These are phyloP conservation scores for Tipula lateralis DNA, from an alignment of 2,888 invertebrate species.

Conservation along the genomic window DNA sequence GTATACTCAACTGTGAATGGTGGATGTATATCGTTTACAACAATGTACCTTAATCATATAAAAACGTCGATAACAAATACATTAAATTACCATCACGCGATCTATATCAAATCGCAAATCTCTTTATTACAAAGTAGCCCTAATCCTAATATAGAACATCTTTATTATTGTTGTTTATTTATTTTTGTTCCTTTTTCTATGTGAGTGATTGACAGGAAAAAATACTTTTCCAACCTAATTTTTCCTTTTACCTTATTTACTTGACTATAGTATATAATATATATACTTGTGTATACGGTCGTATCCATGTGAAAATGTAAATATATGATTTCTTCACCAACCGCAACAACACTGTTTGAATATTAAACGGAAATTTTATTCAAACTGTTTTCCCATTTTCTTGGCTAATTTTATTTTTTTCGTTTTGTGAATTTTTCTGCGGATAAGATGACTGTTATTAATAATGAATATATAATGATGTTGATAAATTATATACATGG, in stretches of 20 bases:
- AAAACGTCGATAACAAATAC: not conserved
- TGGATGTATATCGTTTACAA: not conserved
- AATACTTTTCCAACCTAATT: not conserved
- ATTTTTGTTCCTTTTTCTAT: not conserved
- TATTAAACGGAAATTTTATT: not conserved
- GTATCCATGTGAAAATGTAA: not conserved
- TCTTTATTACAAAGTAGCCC: not conserved
- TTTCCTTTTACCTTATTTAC: not conserved
- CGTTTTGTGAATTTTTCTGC: not conserved
- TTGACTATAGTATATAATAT: not conserved
- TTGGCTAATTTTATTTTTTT: not conserved
- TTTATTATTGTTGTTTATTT: not conserved
- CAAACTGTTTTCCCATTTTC: not conserved
- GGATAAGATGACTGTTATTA: constrained; percentile 1
- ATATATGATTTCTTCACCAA: not conserved
- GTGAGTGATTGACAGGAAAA: not conserved
- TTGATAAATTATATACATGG: not conserved
- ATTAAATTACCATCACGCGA: constrained; percentile 5
- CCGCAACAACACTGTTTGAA: not conserved
- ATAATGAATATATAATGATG: not conserved
- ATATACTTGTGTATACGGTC: not conserved
- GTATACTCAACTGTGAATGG: not conserved
- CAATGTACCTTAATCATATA: not conserved
- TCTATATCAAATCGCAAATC: not conserved
- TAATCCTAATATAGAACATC: not conserved